These are phyloP conservation scores for Anoncus sp. DNA, from an alignment of 2,888 invertebrate species.

Conservation along the genomic window DNA sequence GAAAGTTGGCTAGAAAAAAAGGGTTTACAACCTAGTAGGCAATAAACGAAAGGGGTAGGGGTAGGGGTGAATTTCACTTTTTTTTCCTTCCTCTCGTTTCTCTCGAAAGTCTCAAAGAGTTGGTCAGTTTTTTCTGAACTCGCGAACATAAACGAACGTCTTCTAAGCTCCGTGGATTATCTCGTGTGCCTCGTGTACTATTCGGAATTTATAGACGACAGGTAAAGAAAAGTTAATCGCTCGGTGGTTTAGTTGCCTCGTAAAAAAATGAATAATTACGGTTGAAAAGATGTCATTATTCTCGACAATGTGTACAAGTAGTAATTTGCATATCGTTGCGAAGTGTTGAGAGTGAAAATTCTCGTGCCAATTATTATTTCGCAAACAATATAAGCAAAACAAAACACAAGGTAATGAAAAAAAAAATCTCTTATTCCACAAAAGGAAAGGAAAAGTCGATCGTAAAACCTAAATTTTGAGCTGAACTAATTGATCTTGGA, in stretches of 20 bases:
- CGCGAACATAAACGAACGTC: slow-evolving; percentile 50
- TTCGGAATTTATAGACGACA: slow-evolving; percentile 27
- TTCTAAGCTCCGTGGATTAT: slow-evolving; percentile 30
- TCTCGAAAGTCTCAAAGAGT: slow-evolving; percentile 51
- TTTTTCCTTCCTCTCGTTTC: slow-evolving; percentile 55
- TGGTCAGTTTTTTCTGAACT: slow-evolving; percentile 69
- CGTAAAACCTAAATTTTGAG: background rate
- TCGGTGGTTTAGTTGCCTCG: slow-evolving; percentile 57
- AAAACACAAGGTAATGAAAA: slow-evolving; percentile 3
- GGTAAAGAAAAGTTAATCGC: slow-evolving; percentile 57
- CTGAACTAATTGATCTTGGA: background rate
- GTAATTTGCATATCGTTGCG: slow-evolving; percentile 6
- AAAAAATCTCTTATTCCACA: background rate
- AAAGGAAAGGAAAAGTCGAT: background rate
- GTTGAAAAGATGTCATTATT: no score
- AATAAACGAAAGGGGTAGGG: slow-evolving; percentile 68
- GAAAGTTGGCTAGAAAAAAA: slow-evolving; percentile 73
- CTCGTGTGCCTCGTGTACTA: background rate
- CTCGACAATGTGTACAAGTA: no score
- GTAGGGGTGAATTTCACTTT: slow-evolving; percentile 75
- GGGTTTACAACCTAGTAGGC: slow-evolving; percentile 62
- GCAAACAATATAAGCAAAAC: slow-evolving; percentile 3
- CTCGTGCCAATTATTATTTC: background rate
- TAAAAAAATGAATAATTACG: slow-evolving; percentile 59
- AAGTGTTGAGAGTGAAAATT: background rate